These are phyloP conservation scores for Pantherophis alleghaniensis DNA, from an alignment of 2,797 vertebrate species.

Conservation along the genomic window DNA sequence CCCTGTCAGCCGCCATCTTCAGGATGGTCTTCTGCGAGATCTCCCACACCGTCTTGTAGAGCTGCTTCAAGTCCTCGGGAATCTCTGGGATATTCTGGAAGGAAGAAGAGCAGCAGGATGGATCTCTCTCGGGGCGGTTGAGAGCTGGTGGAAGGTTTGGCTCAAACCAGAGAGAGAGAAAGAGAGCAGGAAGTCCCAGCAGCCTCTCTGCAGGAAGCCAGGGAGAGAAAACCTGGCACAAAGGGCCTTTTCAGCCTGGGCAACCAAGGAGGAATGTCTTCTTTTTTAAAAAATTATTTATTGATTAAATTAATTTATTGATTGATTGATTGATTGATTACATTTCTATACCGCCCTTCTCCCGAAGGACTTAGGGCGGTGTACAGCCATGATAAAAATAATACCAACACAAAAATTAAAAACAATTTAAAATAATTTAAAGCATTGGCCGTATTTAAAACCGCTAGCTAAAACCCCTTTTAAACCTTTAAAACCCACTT, in stretches of 20 bases:
- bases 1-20: constrained; percentile 96
- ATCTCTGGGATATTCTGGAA: constrained; percentile 83
- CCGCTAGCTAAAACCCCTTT: no score
- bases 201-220: not conserved
- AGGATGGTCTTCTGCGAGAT: constrained; percentile 93
- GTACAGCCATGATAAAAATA: no score
- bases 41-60: constrained; percentile 99
- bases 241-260: no score
- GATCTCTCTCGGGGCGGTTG: not conserved
- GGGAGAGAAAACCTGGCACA: not conserved
- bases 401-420: no score
- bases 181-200: not conserved
- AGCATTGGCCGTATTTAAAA: no score
- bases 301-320: not conserved
- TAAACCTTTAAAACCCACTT: no score
- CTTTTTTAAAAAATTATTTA: not conserved
- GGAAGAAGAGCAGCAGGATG: not conserved
- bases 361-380: no score
- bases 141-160: not conserved
- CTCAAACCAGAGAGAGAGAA: not conserved
- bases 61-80: constrained; percentile 87
- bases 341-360: no score
- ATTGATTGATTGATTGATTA: no score
- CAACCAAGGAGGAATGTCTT: no score
- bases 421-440: no score